Percentiles rank a stretch among this genome's conserved stretches.
These are phyloP conservation scores for Aphidoletes aphidimyza DNA, from an alignment of 2,888 invertebrate genomes.

Conservation along the genomic window DNA sequence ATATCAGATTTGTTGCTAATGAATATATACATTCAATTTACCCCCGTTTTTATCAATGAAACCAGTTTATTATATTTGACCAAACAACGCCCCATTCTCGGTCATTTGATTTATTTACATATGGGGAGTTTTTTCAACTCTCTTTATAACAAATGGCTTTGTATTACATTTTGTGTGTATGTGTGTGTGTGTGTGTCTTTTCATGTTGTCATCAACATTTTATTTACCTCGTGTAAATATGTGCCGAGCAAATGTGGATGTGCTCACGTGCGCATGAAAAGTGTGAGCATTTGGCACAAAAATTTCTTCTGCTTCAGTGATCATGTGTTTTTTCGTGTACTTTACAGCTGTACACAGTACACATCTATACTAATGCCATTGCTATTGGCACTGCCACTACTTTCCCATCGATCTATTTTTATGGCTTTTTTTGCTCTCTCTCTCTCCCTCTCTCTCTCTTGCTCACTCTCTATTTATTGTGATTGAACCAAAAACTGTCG, in stretches of 20 bases:
- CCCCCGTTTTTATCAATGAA: not conserved
- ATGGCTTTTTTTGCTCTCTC: not conserved
- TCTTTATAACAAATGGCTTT: too few relatives aligned
- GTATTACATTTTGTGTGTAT: not conserved
- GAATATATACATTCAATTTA: too few relatives aligned
- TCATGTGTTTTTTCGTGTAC: not conserved
- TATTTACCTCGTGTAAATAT: not conserved
- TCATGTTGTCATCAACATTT: not conserved
- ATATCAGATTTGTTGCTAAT: too few relatives aligned
- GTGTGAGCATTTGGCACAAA: constrained; percentile 23
- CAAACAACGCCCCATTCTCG: not conserved
- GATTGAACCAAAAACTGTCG: not conserved
- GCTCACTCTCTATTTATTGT: not conserved
- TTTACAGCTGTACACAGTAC: too few relatives aligned
- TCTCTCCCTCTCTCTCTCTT: not conserved
- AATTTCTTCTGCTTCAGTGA: constrained; percentile 50
- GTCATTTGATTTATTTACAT: too few relatives aligned
- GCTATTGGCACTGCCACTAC: too few relatives aligned
- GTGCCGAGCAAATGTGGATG: not conserved
- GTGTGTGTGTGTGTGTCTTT: not conserved
- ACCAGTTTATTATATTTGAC: not conserved
- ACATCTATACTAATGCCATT: too few relatives aligned
- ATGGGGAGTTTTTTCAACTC: too few relatives aligned
- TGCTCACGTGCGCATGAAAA: constrained; percentile 19
- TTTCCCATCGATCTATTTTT: not conserved